Base-by-base conservation (phyloP, 2,888 invertebrate species). In the Drosophila kambysellisi region DNA sequence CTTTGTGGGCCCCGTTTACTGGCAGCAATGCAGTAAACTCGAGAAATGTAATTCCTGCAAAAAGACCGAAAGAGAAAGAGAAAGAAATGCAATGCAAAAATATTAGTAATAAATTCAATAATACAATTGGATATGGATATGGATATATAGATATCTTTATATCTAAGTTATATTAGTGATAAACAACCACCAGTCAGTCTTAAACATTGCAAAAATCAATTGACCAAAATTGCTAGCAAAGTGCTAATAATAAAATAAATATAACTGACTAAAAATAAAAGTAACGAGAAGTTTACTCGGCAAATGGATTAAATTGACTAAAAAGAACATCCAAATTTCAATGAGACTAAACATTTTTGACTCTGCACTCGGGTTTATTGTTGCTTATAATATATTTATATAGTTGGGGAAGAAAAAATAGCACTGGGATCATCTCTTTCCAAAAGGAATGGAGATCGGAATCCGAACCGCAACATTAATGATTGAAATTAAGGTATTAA, bases 1-100 rank as follows among this genome's bases (percentile, higher is more conserved):
- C 74, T 70, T 72, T 74, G 17, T 50, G 46, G 15, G 68, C 71
- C 65, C 80, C 65, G 75, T 59, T 79, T 79, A 79, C 78, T 80
- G 76, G 53, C 80, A 79, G 59, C 80, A 81, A 76, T 71, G 81
- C 86, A 84, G 83, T 89, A 89, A 82, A 56, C 89, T 75, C 76
- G 79, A 73, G 88, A 83, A 83, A 85, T 88, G 58, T 76, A 74
- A 83, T 83, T 88, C 86, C 86, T 87, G 83, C 25, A 63, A 66
- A 65, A 57, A 6, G 29, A 33, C 20, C 29, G 58, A 54, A 15
- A n/a, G n/a, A n/a, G n/a, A n/a, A 41, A 33, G 33, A 32, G 58
- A 54, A 33, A 66, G 20, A 52, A 35, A 53, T 37, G 37, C 17
- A 37, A 37, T 37, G 37, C 37, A n/a, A 56, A 48, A 29, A 56